phyloP scores from a whole-genome alignment of 2,113 vertebrate species.

The Charina bottae region DNA sequence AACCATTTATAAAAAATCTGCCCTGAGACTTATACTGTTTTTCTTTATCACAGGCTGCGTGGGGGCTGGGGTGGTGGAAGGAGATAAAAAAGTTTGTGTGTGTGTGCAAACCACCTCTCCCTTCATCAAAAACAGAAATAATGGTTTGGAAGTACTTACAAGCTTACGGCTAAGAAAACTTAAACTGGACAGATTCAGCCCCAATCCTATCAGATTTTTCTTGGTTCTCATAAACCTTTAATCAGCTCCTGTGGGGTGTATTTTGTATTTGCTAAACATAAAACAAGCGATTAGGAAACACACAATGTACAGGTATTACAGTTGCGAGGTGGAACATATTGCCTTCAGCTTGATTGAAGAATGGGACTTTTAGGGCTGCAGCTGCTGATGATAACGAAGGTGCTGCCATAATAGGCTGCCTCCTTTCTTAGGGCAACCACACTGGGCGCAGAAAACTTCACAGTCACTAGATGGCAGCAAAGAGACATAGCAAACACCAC shows the following conservation, averaged over 20 bases:
- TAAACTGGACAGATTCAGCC: constrained; percentile 77
- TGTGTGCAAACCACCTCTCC: constrained; percentile 20
- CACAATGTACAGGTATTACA: constrained; percentile 55
- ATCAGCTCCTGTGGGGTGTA: constrained; percentile 72
- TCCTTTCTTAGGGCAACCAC: background rate
- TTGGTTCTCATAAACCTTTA: constrained; percentile 80
- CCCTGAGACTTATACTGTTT: constrained; percentile 65
- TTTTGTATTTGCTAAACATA: constrained; percentile 68
- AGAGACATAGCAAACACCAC: background rate
- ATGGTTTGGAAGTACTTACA: constrained; percentile 77
- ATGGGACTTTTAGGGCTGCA: background rate
- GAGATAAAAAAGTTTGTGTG: background rate
- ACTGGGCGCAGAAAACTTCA: background rate
- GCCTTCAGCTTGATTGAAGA: constrained; percentile 16
- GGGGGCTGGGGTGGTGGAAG: background rate
- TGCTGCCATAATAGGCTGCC: background rate
- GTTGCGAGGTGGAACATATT: background rate
- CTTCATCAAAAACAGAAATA: constrained; percentile 73
- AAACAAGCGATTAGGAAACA: constrained; percentile 62
- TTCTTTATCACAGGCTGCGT: rapidly evolving
- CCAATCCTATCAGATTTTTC: constrained; percentile 86
- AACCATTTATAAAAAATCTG: constrained; percentile 70
- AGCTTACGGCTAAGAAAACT: constrained; percentile 81
- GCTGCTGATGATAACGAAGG: background rate
- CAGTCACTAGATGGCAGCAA: background rate